A percentile compares a stretch with the other conserved stretches of the same genome.
These are phyloP conservation scores for Paraescarpia echinospica DNA, from an alignment of 1,140 invertebrate genomes.

Conservation along the genomic window DNA sequence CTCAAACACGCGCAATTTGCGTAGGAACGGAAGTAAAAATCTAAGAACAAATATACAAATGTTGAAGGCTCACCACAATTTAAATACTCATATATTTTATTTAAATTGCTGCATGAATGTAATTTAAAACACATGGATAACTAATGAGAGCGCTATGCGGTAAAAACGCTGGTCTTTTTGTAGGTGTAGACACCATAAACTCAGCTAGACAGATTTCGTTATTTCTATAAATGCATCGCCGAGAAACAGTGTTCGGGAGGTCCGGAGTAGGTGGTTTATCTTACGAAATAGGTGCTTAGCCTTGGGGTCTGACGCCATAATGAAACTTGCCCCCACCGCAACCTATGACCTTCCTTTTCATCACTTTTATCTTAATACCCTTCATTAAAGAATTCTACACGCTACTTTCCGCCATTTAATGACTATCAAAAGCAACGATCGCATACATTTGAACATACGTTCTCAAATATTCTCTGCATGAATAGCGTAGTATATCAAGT, in stretches of 20 bases:
- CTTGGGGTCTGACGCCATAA: background rate
- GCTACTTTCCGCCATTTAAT: too few relatives aligned
- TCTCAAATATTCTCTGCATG: background rate
- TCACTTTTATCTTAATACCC: background rate
- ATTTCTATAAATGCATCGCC: background rate
- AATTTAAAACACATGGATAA: background rate
- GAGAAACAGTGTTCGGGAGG: background rate
- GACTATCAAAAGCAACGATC: too few relatives aligned
- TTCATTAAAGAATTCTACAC: too few relatives aligned
- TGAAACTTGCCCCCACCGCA: background rate
- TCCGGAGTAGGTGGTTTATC: background rate
- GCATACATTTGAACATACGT: too few relatives aligned
- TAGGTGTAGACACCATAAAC: background rate
- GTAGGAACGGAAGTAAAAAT: background rate
- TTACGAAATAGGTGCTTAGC: background rate
- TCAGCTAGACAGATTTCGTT: background rate
- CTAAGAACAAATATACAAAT: background rate
- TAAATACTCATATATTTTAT: background rate
- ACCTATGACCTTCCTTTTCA: background rate
- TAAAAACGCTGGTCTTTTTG: background rate
- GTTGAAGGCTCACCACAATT: background rate
- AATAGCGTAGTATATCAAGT: background rate
- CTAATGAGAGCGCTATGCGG: background rate
- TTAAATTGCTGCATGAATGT: background rate
- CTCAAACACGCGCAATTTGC: background rate